Evolutionary conservation across 2,113 vertebrate species (phyloP).

Genomic region (Hydrochoerus hydrochaeris): DNA sequence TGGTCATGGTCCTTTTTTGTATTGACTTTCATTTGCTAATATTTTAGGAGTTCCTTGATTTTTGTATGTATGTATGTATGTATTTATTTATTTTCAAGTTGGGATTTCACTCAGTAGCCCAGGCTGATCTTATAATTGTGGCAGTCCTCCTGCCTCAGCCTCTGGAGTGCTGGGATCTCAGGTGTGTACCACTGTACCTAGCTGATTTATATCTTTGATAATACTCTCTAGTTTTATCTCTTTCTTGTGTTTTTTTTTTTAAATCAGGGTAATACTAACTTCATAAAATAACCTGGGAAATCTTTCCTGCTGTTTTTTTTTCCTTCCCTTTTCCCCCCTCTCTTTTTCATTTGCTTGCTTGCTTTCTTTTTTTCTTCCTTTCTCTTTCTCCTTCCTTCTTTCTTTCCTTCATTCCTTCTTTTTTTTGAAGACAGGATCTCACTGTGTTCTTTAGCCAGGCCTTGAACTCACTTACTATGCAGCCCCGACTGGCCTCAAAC

Average conservation of each 20-base stretch:
- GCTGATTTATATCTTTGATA: neutral
- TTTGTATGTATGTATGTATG: too few relatives aligned
- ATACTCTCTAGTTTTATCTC: neutral
- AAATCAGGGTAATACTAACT: neutral
- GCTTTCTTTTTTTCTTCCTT: too few relatives aligned
- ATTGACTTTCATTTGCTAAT: neutral
- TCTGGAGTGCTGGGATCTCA: neutral
- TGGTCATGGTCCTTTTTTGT: neutral
- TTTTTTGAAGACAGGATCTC: too few relatives aligned
- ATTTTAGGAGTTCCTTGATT: neutral
- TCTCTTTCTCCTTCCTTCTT: too few relatives aligned
- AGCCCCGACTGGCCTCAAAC: too few relatives aligned
- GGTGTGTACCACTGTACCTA: neutral
- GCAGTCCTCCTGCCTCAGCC: neutral
- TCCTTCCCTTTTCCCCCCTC: neutral
- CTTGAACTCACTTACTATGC: too few relatives aligned
- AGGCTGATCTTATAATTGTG: neutral
- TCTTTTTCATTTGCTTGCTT: neutral
- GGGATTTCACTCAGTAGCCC: neutral
- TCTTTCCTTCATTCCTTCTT: neutral
- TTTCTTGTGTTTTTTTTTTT: neutral
- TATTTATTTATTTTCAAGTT: neutral
- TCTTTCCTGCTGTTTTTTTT: neutral
- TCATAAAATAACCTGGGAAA: neutral
- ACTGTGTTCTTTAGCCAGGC: too few relatives aligned